Percentiles rank a stretch among this genome's conserved stretches.
phyloP scores from a whole-genome alignment of 2,888 invertebrate genomes.

The Drosophila mercatorum region DNA sequence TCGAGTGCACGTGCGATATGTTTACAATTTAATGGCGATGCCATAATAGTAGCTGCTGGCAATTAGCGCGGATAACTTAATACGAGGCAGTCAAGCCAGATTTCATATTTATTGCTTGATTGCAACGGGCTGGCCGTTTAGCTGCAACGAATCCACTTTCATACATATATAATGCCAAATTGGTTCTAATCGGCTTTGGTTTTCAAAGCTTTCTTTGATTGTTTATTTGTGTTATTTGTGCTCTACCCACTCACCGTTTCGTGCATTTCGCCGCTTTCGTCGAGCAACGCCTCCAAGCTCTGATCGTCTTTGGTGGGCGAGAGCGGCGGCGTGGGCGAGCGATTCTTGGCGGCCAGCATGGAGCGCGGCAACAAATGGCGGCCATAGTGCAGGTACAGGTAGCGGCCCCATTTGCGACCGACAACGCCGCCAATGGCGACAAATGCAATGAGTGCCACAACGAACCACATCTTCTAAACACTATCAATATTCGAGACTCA shows the following conservation, averaged over 20 bases:
- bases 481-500: constrained; percentile 10
- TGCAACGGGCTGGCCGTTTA: neutral
- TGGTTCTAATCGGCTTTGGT: neutral
- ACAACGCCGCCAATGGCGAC: constrained; percentile 70
- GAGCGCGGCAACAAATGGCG: constrained; percentile 81
- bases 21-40: constrained; percentile 41
- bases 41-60: constrained; percentile 42
- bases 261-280: constrained; percentile 83
- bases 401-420: constrained; percentile 83
- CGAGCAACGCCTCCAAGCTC: constrained; percentile 82
- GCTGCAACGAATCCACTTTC: neutral
- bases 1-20: constrained; percentile 6
- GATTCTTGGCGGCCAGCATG: constrained; percentile 78
- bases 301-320: constrained; percentile 81
- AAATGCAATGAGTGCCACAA: constrained; percentile 70
- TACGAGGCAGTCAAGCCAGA: constrained; percentile 18
- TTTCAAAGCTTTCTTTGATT: neutral
- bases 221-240: neutral
- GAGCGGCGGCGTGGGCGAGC: constrained; percentile 83
- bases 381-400: constrained; percentile 83
- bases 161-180: neutral
- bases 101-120: constrained; percentile 1
- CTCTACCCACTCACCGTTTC: constrained; percentile 81
- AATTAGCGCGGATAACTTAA: constrained; percentile 45
- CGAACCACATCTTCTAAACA: constrained; percentile 80